phyloP scores from a whole-genome alignment of 2,888 invertebrate genomes.

The Meandrusa payeni region DNA sequence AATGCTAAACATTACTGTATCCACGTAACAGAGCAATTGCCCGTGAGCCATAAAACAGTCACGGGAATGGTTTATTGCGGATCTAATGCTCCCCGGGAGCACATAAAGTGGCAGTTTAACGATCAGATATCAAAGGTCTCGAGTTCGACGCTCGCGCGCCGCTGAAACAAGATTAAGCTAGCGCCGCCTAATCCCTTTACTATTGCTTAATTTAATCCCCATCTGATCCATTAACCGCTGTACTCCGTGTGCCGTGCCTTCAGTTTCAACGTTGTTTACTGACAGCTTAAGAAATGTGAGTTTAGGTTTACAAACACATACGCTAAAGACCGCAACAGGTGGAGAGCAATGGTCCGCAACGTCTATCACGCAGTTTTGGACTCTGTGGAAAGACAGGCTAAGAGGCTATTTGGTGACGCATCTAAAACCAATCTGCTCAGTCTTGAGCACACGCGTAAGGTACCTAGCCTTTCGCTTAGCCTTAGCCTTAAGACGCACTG shows the following conservation, averaged over 20 bases:
- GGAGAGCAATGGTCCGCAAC: no score
- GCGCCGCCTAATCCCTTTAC: conserved; percentile 14
- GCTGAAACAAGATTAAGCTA: conserved; percentile 21
- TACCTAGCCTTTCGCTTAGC: no score
- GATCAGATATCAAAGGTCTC: conserved; percentile 23
- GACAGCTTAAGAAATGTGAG: no score
- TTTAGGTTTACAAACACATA: no score
- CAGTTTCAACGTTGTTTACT: no score
- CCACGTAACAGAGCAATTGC: conserved; percentile 21
- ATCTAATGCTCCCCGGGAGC: conserved; percentile 21
- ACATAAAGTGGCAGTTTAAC: conserved; percentile 22
- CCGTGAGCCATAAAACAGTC: conserved; percentile 22
- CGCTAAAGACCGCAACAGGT: no score
- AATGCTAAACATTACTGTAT: conserved; percentile 17
- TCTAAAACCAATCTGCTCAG: no score
- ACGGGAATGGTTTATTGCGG: conserved; percentile 19
- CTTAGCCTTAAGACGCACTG: no score
- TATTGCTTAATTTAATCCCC: conserved; percentile 19
- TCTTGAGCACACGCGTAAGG: no score
- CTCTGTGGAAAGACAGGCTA: no score
- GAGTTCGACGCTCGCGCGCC: conserved; percentile 18
- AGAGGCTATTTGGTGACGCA: no score
- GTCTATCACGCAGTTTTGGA: no score
- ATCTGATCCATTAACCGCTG: conserved; percentile 6
- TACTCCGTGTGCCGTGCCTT: neutral